phyloP scores from a whole-genome alignment of 2,113 vertebrate species.

The Brienomyrus longianalis region DNA sequence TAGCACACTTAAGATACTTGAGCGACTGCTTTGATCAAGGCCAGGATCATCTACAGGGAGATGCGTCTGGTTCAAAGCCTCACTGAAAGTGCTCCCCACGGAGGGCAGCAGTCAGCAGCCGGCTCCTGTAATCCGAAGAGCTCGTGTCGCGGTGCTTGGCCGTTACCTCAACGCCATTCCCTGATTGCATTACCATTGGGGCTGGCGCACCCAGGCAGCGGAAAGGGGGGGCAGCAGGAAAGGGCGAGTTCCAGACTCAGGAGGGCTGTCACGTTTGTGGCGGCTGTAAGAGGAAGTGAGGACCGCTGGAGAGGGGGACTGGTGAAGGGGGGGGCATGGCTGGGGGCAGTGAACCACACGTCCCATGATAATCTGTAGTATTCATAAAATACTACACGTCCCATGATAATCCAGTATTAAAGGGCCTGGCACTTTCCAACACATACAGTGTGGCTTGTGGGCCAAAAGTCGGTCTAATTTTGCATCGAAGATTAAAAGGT shows the following conservation, averaged over 20 bases:
- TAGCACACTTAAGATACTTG: background rate
- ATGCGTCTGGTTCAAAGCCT: slow-evolving; percentile 3
- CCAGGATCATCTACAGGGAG: background rate
- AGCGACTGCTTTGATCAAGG: background rate
- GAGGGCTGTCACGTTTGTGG: slow-evolving; percentile 31
- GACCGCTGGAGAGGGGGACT: background rate
- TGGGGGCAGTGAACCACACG: background rate
- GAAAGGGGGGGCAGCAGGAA: slow-evolving; percentile 20
- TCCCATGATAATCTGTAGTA: background rate
- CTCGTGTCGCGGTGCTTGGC: slow-evolving; percentile 32
- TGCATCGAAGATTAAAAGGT: background rate
- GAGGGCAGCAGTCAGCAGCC: background rate
- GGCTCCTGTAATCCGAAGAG: slow-evolving; percentile 12
- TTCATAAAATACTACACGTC: background rate
- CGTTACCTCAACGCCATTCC: slow-evolving; percentile 51
- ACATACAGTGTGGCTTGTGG: background rate
- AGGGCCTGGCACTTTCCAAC: background rate
- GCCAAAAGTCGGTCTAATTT: background rate
- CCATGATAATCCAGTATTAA: background rate
- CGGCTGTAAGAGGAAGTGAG: slow-evolving; percentile 41
- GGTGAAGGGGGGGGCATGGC: background rate
- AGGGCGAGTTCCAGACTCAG: slow-evolving; percentile 24
- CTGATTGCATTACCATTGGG: slow-evolving; percentile 47
- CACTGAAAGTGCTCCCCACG: background rate
- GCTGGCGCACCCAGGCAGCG: slow-evolving; percentile 23